These are phyloP conservation scores for Centruroides sculpturatus DNA, from an alignment of 1,140 invertebrate genomes.

Conservation along the genomic window DNA sequence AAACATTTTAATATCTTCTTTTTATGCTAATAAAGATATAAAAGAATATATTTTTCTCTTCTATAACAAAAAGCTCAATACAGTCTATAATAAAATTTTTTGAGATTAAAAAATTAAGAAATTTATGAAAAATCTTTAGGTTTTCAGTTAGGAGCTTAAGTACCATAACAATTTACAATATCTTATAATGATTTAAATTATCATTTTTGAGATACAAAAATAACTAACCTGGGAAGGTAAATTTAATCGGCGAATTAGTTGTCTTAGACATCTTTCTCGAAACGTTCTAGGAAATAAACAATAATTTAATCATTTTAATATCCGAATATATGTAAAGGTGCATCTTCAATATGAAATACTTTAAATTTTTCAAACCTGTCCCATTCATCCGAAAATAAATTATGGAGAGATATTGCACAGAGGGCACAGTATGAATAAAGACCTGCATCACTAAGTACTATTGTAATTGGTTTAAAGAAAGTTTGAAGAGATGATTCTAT, in stretches of 20 bases:
- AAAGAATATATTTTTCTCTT: too few species aligned
- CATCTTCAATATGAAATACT: background rate
- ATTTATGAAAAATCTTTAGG: too few species aligned
- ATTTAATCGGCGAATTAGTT: background rate
- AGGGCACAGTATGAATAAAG: slow-evolving; percentile 37
- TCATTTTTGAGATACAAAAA: background rate
- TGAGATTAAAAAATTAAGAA: too few species aligned
- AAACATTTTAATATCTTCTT: too few species aligned
- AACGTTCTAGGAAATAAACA: slow-evolving; percentile 3
- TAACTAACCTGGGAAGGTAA: background rate
- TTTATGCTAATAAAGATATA: too few species aligned
- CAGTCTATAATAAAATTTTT: too few species aligned
- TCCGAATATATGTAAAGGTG: background rate
- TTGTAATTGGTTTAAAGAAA: slow-evolving; percentile 7
- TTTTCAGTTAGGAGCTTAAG: too few species aligned
- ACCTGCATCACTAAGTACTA: slow-evolving; percentile 29
- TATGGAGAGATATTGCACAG: slow-evolving; percentile 33
- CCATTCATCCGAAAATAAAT: slow-evolving; percentile 34
- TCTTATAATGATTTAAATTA: background rate
- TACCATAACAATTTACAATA: too few species aligned
- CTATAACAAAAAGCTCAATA: too few species aligned
- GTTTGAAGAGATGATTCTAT: background rate
- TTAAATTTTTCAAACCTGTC: slow-evolving; percentile 25
- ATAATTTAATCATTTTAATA: slow-evolving; percentile 3
- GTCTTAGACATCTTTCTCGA: background rate